Base-by-base conservation (phyloP, 2,797 vertebrate species). In the Pangasius macronema region DNA sequence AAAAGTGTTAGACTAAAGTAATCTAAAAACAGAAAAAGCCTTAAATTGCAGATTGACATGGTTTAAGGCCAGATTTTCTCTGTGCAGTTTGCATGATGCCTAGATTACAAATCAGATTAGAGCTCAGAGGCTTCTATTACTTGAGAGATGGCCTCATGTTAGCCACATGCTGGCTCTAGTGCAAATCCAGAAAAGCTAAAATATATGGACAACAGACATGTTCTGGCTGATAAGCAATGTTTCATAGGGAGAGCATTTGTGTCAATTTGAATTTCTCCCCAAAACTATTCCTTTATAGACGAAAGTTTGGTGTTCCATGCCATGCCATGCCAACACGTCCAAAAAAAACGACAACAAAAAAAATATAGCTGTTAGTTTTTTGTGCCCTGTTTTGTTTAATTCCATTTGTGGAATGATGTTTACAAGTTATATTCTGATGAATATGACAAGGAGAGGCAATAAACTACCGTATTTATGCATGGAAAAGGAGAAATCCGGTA, bases 401-500 rank as follows among this genome's bases (percentile, higher is more conserved):
- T 91, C 88, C 89, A 87, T 93, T 85, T 89, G 90, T 85, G 87
- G 87, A 90, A 86, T 89, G 88, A 88, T 91, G 88, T 91, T 91
- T 91, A 91, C 91, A 91, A 79, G 85, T 89, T 87, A 87, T 90
- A 89, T 91, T 91, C 81, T 87, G 85, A 84, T 73, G 87, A 90
- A 93, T 91, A 94, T 94, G 93, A 95, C 95, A 91, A 93, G 94
- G 95, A 95, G 95, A 95, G 95, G 95, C 95, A 96, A 96, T 96
- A 96, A 96, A 86, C 87, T 87, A 84, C 75, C 83, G 85, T 89
- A 88, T 89, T 88, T 88, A 87, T 91, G 87, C 85, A 89, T 88
- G 83, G 84, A 84, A 88, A 84, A 81, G 70, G 49, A 83, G 85
- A 86, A 88, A 57, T 85, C 57, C 89, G 36, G 85, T 86, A 81